Evolutionary conservation across 2,888 invertebrate species (phyloP), one percentile per base, ranked within the genome.

Genomic region (Celastrina argiolus): DNA sequence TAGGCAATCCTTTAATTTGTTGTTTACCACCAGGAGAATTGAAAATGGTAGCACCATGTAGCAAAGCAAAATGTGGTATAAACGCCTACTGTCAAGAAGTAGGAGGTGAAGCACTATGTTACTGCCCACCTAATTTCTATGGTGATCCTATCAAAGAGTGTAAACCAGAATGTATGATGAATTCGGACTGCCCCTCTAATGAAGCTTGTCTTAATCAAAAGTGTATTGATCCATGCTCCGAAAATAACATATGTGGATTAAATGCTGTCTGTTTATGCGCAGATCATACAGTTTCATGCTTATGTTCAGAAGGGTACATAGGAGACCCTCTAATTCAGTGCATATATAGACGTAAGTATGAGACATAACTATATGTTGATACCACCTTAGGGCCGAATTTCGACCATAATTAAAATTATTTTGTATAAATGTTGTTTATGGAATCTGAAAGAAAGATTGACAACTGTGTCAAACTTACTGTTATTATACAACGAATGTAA

Each of bases 251-350:
- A 56, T 97, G 97, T 79, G 97, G 97, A 65, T 88, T 95, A 12
- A 94, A 96, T 79, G 96, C 97, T 16, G 91, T 94, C 65, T 97
- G 97, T 78, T 90, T 93, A 74, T 96, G 96, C 51, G 92, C 94
- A 39, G 95, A 96, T 77, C 97, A 97, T 78, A 95, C 96, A 3
- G 95, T 97, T n/a, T 94, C 94, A 31, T 97, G 97, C 79, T 85
- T 93, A 61, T 97, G 97, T 79, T 92, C 94, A 51, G 93, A 94
- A 70, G 96, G 95, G 65, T 96, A 94, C 77, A 93, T 94, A 69
- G 97, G 97, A 67, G 95, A 97, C 91, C 94, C 96, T 22, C 94
- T 95, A 77, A 92, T 94, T 69, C 95, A 95, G 78, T 97, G 96
- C 81, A 91, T 94, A 69, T 87, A 88, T 72, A 79, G 87, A 79